phyloP scores from a whole-genome alignment of 2,113 vertebrate genomes.

The Rafetus swinhoei region DNA sequence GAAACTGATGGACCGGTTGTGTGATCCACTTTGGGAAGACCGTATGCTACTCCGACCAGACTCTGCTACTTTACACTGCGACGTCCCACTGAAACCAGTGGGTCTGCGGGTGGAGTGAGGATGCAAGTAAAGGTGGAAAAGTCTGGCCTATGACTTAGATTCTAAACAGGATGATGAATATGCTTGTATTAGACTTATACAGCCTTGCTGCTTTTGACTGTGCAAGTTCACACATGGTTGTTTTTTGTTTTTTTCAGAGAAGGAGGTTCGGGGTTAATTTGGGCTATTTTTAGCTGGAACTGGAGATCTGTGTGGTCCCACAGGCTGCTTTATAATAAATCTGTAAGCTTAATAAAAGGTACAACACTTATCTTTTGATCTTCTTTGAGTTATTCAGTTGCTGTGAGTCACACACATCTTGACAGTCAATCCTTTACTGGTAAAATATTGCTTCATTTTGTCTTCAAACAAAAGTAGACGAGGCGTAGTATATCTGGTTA shows the following conservation, averaged over 20 bases:
- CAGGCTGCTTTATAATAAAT: slow-evolving; percentile 82
- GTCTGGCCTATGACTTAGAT: slow-evolving; percentile 67
- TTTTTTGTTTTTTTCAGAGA: slow-evolving; percentile 29
- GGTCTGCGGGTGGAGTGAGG: slow-evolving; percentile 69
- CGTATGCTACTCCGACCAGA: slow-evolving; percentile 72
- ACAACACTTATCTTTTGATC: slow-evolving; percentile 83
- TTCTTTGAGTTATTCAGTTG: slow-evolving; percentile 82
- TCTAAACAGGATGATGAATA: slow-evolving; percentile 80
- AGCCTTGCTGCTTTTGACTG: slow-evolving; percentile 69
- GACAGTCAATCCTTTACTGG: slow-evolving; percentile 77
- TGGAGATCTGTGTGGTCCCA: slow-evolving; percentile 83
- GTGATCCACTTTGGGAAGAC: slow-evolving; percentile 67
- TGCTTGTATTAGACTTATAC: slow-evolving; percentile 77
- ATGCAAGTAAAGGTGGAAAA: slow-evolving; percentile 68
- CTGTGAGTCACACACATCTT: slow-evolving; percentile 76
- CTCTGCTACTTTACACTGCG: slow-evolving; percentile 45
- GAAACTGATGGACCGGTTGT: neutral
- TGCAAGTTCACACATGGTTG: slow-evolving; percentile 79
- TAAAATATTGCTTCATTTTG: slow-evolving; percentile 68
- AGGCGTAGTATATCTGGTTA: neutral
- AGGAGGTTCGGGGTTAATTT: slow-evolving; percentile 66
- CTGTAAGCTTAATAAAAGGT: slow-evolving; percentile 79
- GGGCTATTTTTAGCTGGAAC: slow-evolving; percentile 75
- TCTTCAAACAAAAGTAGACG: slow-evolving; percentile 74
- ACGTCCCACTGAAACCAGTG: slow-evolving; percentile 62